A percentile compares a stretch with the other conserved stretches of the same genome.
These are phyloP conservation scores for Physocephala rufipes DNA, from an alignment of 2,888 invertebrate species.

Conservation along the genomic window DNA sequence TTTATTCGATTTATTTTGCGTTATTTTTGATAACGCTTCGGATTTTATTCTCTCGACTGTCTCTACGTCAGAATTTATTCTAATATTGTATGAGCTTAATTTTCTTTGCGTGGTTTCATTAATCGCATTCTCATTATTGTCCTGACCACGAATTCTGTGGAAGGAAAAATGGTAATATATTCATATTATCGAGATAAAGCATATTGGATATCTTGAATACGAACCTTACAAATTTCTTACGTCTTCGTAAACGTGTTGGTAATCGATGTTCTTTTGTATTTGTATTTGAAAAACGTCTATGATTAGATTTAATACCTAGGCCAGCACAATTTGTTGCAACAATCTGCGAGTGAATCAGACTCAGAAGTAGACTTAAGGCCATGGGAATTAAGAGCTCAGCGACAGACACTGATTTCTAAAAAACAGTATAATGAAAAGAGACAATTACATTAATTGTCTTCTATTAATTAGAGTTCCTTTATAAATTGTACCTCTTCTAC, in stretches of 20 bases:
- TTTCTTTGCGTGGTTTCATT: conserved; percentile 21
- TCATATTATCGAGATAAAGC: not conserved
- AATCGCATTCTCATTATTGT: conserved; percentile 41
- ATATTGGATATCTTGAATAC: conserved; percentile 24
- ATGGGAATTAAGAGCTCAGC: conserved; percentile 79
- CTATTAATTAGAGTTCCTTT: not conserved
- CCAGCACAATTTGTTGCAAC: conserved; percentile 72
- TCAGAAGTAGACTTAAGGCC: conserved; percentile 77
- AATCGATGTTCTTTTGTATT: conserved; percentile 44
- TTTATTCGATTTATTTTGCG: not conserved
- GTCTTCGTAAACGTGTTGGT: conserved; percentile 52
- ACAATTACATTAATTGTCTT: not conserved
- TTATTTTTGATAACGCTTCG: conserved; percentile 34
- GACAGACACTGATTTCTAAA: conserved; percentile 69
- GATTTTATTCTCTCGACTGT: conserved; percentile 27
- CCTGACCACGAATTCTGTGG: conserved; percentile 55
- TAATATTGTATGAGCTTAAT: not conserved
- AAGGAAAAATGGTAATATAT: conserved; percentile 2
- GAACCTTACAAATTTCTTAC: conserved; percentile 63
- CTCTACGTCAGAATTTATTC: conserved; percentile 17
- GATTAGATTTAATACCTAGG: conserved; percentile 52
- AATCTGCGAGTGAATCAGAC: conserved; percentile 83
- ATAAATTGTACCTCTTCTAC: conserved; percentile 45
- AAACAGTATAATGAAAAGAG: conserved; percentile 22
- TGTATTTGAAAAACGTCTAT: conserved; percentile 57